Evolutionary conservation across 2,113 vertebrate species (phyloP), one percentile per base, ranked within the genome.

Genomic region (Stercorarius parasiticus): DNA sequence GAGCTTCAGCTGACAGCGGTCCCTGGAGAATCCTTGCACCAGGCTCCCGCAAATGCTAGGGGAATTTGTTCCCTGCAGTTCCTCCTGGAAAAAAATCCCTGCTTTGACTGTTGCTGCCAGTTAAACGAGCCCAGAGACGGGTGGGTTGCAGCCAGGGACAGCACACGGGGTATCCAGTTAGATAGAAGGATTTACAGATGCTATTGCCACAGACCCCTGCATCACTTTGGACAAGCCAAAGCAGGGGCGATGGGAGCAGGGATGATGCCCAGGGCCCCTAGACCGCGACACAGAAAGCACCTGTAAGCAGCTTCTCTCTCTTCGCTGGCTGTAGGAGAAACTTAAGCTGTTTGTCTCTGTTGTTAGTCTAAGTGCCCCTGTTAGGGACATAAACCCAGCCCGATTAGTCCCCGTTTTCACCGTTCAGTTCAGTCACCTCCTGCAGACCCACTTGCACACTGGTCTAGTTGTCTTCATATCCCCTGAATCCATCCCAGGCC

Each of bases 231-330:
- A 15, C 26, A n/a, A 58, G n/a, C 30, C 71, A 49, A 49, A 49
- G 47, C 47, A 49, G 47, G 21, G 47, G 47, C 22, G 47, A 49
- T 49, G 47, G 47, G 47, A 42, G 47, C 38, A 32, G 38, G 32
- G 34, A 30, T 14, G 36, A 42, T 18, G 25, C 30, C 36, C 29
- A 49, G 36, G 14, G 4, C 36, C 47, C 29, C 34, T 30, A 47
- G 56, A 42, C 40, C 36, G 17, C 0, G 0, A 29, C 11, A 16
- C 8, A 42, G 47, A n/a, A 15, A 69, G 27, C 29, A 22, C 26
- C 32, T 53, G 17, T 19, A 23, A 80, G 67, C 15, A 85, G 21
- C 52, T 56, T 43, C 64, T 55, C 62, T n/a, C 15, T 88, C 64
- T 55, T 2, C 10, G 2, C 52, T 55, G 69, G 13, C 52, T 66